phyloP scores from a whole-genome alignment of 2,888 invertebrate genomes.

The Taenaris catops region DNA sequence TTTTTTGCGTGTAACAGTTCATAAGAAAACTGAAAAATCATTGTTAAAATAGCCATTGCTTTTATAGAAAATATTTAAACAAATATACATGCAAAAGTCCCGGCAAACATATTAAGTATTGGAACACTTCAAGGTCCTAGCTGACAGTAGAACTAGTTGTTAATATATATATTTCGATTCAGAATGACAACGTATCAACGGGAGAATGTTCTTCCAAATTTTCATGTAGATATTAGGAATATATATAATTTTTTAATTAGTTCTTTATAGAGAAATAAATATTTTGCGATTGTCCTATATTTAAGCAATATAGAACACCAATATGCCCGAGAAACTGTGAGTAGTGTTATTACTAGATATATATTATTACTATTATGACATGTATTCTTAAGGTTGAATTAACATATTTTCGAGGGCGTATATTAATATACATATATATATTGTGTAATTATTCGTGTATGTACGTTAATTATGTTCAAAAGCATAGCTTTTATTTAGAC shows the following conservation, averaged over 20 bases:
- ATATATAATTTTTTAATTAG: neutral
- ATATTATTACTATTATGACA: constrained; percentile 13
- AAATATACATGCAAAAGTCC: too few relatives aligned
- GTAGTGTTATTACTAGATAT: constrained; percentile 6
- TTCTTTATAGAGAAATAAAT: constrained; percentile 16
- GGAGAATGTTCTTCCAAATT: neutral
- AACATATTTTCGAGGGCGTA: constrained; percentile 8
- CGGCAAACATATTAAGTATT: too few relatives aligned
- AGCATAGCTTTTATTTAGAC: constrained; percentile 25
- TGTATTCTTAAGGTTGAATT: constrained; percentile 10
- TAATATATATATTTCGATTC: too few relatives aligned
- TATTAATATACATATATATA: constrained; percentile 12
- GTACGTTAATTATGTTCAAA: constrained; percentile 11
- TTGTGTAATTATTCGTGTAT: constrained; percentile 16
- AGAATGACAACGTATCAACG: neutral
- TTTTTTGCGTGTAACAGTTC: too few relatives aligned
- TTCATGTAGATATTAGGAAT: neutral
- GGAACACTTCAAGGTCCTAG: too few relatives aligned
- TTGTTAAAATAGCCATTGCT: too few relatives aligned
- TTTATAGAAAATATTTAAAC: too few relatives aligned
- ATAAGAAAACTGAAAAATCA: too few relatives aligned
- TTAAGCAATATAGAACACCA: constrained; percentile 9
- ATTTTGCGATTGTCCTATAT: constrained; percentile 9
- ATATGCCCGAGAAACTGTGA: constrained; percentile 10
- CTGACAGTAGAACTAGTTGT: too few relatives aligned